Conservation (phyloP, 2,888 invertebrate genomes). For the Bursaphelenchus okinawaensis region DNA sequence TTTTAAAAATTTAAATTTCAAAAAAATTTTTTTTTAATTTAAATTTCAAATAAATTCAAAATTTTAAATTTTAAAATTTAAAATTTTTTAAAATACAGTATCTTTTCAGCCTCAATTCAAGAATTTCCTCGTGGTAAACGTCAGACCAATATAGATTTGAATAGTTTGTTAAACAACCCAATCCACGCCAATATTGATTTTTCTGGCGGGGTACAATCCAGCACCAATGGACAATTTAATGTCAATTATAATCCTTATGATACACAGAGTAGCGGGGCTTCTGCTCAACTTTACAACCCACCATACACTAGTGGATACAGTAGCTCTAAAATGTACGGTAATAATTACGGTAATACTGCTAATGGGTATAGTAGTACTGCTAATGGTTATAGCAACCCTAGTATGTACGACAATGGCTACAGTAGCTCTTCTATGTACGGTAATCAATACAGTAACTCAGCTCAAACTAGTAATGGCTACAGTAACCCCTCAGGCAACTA, state of each 20-base stretch:
- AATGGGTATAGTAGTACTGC: background rate
- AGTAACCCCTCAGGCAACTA: background rate
- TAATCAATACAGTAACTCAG: background rate
- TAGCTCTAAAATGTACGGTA: too few species aligned
- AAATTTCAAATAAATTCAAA: background rate
- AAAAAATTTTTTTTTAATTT: background rate
- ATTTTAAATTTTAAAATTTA: background rate
- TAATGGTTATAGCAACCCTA: background rate
- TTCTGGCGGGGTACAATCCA: background rate
- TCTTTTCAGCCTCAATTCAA: background rate
- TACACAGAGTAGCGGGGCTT: background rate
- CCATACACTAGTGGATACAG: too few species aligned
- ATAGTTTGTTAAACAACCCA: background rate
- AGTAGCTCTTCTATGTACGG: background rate
- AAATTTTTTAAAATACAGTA: background rate
- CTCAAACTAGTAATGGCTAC: background rate
- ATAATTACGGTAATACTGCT: background rate
- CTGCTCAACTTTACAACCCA: background rate
- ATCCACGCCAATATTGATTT: conserved; percentile 6
- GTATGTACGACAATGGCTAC: background rate
- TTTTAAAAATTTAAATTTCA: background rate
- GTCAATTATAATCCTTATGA: background rate
- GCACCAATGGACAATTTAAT: background rate
- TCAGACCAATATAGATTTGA: background rate
- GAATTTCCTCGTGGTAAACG: background rate